Base-by-base conservation (phyloP, 2,797 vertebrate genomes). In the Semotilus atromaculatus region DNA sequence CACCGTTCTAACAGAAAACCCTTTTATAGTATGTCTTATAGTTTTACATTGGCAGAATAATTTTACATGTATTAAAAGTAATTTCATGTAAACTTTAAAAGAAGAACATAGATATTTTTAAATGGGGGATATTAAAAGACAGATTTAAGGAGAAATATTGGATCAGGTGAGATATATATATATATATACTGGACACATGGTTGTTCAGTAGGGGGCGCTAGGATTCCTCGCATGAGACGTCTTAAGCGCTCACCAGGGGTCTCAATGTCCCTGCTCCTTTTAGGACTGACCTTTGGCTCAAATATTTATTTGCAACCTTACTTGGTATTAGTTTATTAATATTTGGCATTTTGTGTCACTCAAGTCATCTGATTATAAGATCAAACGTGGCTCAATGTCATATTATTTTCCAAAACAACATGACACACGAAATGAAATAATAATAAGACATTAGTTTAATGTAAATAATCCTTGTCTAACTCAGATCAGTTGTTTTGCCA, bases 171-270 rank as follows among this genome's bases (percentile, higher is more conserved):
- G 31, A 21, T 51, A 6, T 31, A 3, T 10, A 21, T 36, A 21
- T 51, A 6, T 31, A 3, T 10, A 21, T 36, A 36, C 36, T 36
- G 64, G 16, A 36, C 4, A 1, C 19, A 51, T 0, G 3, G 29
- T 53, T 64, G 26, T 19, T 19, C 86, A 86, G 34, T 75, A 86
- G 79, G 58, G 79, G 82, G 82, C 79, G 34, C 36, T 84, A 60
- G 82, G 64, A 36, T 23, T 43, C 74, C 21, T 80, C 81, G 26
- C 2, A 40, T 19, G 29, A 19, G 36, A 16, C 5, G 13, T 72
- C 23, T 87, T 21, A 36, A 68, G 18, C 1, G 1, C 29, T 71
- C 74, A 13, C 23, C 36, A 60, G 26, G 55, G 83, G 73, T 85
- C 83, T 72, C 31, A 29, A 62, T 84, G 82, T 84, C 19, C n/a